Evolutionary conservation across 23 tunicate species (phyloP).

Genomic region (Ascidia mentula): DNA sequence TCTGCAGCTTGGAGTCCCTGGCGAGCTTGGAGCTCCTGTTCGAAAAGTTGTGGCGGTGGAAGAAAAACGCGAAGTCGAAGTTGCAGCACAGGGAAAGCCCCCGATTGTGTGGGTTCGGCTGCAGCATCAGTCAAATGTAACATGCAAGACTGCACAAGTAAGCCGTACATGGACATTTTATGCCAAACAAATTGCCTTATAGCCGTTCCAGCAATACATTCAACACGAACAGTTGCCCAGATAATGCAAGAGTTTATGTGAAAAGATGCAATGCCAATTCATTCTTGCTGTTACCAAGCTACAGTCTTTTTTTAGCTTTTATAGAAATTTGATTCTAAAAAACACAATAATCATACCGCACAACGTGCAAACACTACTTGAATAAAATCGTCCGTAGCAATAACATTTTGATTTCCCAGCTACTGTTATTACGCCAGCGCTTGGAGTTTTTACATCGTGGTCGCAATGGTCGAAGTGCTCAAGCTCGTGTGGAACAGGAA

Average conservation of each 20-base stretch:
- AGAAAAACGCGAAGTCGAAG: neutral
- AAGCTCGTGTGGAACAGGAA: neutral
- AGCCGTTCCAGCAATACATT: too few relatives aligned
- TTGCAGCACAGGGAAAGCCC: neutral
- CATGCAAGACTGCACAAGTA: neutral
- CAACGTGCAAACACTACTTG: too few relatives aligned
- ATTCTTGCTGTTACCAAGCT: too few relatives aligned
- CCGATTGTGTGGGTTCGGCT: neutral
- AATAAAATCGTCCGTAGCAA: too few relatives aligned
- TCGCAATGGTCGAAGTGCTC: neutral
- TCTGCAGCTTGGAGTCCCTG: conserved; percentile 7
- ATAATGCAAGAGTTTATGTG: too few relatives aligned
- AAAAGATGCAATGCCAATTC: too few relatives aligned
- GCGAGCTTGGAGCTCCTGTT: neutral
- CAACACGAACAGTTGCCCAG: too few relatives aligned
- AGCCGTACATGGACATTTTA: neutral
- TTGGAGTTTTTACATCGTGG: neutral
- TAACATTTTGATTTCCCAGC: too few relatives aligned
- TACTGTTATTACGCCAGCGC: neutral
- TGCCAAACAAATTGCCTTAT: neutral
- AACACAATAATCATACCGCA: too few relatives aligned
- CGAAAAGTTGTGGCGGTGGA: neutral
- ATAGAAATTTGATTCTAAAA: too few relatives aligned
- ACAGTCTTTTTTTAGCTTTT: too few relatives aligned
- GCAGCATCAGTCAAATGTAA: neutral